Base-by-base conservation (phyloP, 64 coral and sea anemone genomes). In the Montipora efflorescens region DNA sequence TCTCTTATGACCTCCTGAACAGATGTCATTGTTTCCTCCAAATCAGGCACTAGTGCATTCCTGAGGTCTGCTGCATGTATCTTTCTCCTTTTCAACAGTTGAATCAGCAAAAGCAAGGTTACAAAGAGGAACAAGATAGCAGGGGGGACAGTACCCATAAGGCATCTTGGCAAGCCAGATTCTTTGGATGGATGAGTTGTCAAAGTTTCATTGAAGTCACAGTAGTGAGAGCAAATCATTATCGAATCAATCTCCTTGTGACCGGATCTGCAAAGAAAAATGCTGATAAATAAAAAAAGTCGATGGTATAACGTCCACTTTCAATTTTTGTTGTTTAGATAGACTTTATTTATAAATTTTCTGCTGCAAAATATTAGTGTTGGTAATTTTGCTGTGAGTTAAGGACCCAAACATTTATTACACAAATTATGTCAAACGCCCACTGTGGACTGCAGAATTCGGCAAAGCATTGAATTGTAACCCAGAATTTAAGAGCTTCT, bases 151-250 rank as follows among this genome's bases (percentile, higher is more conserved):
- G 98, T 99, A 59, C 90, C 88, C 92, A 96, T 94, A 15, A 99
- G 73, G 61, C 98, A 99, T 87, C 98, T 91, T 85, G 98, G 95
- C 74, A 99, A 61, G 52, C 98, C 98, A 68, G 82, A 28, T 13
- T 95, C 68, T 43, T 75, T 66, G n/a, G 92, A 91, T 15, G 64
- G 74, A 62, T 74, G 59, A 73, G 68, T 91, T 52, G 78, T 61
- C 18, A 99, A 72, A 81, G 74, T 92, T 95, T 96, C 95, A 67
- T 91, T 91, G 47, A 96, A 96, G 20, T 96, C 98, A 84, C 98
- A 99, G 47, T 96, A 99, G 19, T 45, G 77, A 59, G n/a, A 62
- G 64, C 87, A 90, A 50, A 85, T 85, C 46, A 49, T 70, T 19
- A 7, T 49, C 1, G 76, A 78, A 46, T 46, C 12, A 20, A 46